Base-by-base conservation (phyloP, 2,888 invertebrate genomes). In the Oscheius sp. region DNA sequence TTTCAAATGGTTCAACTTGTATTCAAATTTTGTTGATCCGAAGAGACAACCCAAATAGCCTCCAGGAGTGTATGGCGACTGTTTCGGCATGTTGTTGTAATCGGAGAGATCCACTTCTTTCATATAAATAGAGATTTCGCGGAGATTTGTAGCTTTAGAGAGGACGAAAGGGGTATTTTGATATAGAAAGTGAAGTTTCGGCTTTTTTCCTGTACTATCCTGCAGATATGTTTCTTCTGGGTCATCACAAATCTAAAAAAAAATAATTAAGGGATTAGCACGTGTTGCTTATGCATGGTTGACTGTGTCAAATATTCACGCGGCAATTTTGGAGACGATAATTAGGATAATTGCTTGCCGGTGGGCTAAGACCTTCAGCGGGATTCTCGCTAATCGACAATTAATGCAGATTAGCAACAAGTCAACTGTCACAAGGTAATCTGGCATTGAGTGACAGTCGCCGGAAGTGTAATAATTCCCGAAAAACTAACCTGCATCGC, bases 41-140 rank as follows among this genome's bases (percentile, higher is more conserved):
- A 79, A 68, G n/a, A 82, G 61, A 33, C 71, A 69, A 2, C 65
- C 65, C 47, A 80, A 47, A 30, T 75, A 81, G 14, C 82, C 82
- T 17, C 81, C 80, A 12, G 67, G 68, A 0, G 73, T 67, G 68
- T 78, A 82, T 22, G 77, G 74, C 3, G 74, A 41, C 26, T 41
- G 24, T 26, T 8, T 24, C n/a, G 59, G 59, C 17, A 44, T 44
- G 26, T 36, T 26, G 17, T 12, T 33, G 22, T 14, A 22, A 8
- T 38, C 28, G 6, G 50, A 41, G 4, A 51, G 38, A n/a, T 51
- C 50, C 30, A 77, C 74, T 45, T 77, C 77, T 50, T 74, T 74
- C 67, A 77, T 72, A 26, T 73, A 70, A n/a, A 74, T 66, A 0
- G 72, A 68, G 47, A 77, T 71, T 36, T 77, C 74, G 9, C 41